phyloP scores from a whole-genome alignment of 2,797 vertebrate genomes.

The Anas acuta region DNA sequence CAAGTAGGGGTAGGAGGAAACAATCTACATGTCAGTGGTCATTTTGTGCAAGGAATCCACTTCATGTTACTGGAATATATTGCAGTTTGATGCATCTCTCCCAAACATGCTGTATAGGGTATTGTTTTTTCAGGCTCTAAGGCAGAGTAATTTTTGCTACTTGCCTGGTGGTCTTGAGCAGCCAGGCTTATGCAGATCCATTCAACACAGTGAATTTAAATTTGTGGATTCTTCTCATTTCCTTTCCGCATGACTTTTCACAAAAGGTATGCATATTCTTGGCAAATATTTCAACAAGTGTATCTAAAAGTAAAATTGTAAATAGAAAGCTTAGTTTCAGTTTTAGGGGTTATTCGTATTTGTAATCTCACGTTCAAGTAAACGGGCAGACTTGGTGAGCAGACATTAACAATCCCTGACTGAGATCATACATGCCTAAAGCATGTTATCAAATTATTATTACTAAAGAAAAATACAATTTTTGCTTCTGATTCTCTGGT shows the following conservation, averaged over 20 bases:
- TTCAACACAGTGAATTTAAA: background rate
- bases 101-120: background rate
- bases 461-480: background rate
- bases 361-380: background rate
- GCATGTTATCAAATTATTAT: background rate
- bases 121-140: background rate
- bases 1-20: background rate
- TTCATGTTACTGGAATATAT: background rate
- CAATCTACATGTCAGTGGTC: background rate
- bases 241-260: background rate
- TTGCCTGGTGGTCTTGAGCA: background rate
- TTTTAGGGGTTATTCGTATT: background rate
- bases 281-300: background rate
- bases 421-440: background rate
- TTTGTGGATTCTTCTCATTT: background rate
- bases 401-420: background rate
- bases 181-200: background rate
- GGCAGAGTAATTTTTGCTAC: background rate
- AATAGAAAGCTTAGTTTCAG: background rate
- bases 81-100: background rate
- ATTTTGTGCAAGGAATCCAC: background rate
- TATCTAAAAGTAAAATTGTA: background rate
- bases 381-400: background rate
- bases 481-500: background rate
- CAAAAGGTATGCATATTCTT: background rate